These are phyloP conservation scores for Theristicus caerulescens DNA, from an alignment of 2,113 vertebrate species.

Conservation along the genomic window DNA sequence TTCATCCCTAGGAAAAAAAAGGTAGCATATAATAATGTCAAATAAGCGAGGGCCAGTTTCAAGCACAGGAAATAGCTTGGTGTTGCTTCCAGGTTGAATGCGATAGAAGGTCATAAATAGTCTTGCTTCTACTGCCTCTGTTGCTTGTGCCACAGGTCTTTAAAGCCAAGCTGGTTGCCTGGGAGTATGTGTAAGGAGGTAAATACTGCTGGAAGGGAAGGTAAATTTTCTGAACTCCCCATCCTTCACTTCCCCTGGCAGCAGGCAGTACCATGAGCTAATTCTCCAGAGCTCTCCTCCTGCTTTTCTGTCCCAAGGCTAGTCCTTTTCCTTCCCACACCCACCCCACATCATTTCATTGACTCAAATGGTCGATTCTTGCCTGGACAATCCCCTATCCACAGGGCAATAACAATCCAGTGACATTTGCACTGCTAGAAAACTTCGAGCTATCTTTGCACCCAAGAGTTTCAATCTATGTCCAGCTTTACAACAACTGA, in stretches of 20 bases:
- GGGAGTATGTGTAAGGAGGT: background rate
- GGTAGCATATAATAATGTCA: background rate
- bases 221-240: background rate
- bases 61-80: background rate
- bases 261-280: constrained; percentile 7
- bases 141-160: background rate
- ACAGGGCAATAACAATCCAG: background rate
- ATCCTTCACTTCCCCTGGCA: constrained; percentile 35
- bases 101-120: background rate
- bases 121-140: background rate
- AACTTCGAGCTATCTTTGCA: background rate
- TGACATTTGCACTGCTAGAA: background rate
- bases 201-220: background rate
- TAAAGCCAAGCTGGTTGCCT: constrained; percentile 4
- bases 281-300: background rate
- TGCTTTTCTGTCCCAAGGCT: background rate
- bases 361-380: background rate
- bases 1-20: background rate
- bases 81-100: background rate
- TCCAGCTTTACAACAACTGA: background rate
- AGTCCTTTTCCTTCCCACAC: background rate
- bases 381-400: background rate
- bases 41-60: background rate
- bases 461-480: background rate
- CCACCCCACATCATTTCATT: background rate